Base-by-base conservation (phyloP, 2,113 vertebrate species). In the Antennarius striatus region DNA sequence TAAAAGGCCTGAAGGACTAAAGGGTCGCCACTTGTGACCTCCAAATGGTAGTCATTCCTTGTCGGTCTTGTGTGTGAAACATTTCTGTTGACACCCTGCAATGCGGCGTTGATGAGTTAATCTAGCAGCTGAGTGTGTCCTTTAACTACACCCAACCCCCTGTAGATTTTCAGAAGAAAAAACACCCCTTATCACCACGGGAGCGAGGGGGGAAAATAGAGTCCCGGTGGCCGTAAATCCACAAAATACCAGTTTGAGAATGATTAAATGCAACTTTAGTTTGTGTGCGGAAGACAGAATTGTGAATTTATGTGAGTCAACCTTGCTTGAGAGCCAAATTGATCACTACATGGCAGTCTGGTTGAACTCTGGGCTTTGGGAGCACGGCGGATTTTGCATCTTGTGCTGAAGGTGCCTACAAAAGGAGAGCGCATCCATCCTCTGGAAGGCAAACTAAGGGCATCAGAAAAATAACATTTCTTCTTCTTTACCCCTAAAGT, bases 51-150 rank as follows among this genome's bases (percentile, higher is more conserved):
- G 87, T 93, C 92, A 93, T 93, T 93, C 91, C 90, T 88, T 88
- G 86, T 88, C 56, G 85, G 89, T 91, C 90, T 85, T 87, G 89
- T 92, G 90, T 86, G 89, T 92, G 85, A 92, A 93, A 92, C 91
- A 92, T 92, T 90, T 92, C 90, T 92, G 92, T 93, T 93, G 92
- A 94, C 92, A 93, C 90, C 83, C 84, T 75, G 92, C 92, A 93
- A 94, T 94, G 93, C 63, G 54, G 89, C 64, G 91, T 91, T 93
- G 93, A 94, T 93, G 93, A 94, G 90, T 93, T 92, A 91, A 93
- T 93, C 92, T 91, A 92, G 92, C 93, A 94, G 92, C 92, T 93
- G 92, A 93, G 88, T 90, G 86, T 91, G 90, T 91, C 90, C 90
- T 93, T 90, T 90, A 90, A 87, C 90, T 91, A 80, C 78, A 67